These are phyloP conservation scores for Lithophane ornitopus DNA, from an alignment of 2,888 invertebrate species.

Conservation along the genomic window DNA sequence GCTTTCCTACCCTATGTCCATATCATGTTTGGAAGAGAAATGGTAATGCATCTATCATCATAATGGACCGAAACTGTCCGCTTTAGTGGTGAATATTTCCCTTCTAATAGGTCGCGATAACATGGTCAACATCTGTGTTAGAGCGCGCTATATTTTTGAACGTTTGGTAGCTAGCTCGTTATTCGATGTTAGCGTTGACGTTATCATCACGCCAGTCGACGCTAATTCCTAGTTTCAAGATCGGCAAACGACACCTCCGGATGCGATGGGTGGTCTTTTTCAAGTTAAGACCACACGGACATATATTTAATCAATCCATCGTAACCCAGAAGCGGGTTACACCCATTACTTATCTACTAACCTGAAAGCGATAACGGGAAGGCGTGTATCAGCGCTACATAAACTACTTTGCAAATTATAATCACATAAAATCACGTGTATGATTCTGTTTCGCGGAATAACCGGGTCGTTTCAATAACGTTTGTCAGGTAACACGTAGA, in stretches of 20 bases:
- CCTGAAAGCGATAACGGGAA: slow-evolving; percentile 60
- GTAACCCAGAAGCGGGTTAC: slow-evolving; percentile 45
- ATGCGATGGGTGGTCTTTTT: slow-evolving; percentile 36
- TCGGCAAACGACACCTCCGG: slow-evolving; percentile 24
- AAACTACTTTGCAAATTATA: slow-evolving; percentile 63
- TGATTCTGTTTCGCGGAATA: slow-evolving; percentile 77
- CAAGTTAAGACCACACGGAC: slow-evolving; percentile 30
- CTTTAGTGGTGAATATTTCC: slow-evolving; percentile 49
- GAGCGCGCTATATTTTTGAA: not conserved
- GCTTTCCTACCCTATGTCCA: slow-evolving; percentile 33
- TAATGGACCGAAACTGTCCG: slow-evolving; percentile 49
- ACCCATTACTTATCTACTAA: slow-evolving; percentile 59
- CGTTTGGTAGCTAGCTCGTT: not conserved
- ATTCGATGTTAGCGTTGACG: slow-evolving; percentile 1
- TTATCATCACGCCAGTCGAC: slow-evolving; percentile 5
- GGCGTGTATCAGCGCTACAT: slow-evolving; percentile 39
- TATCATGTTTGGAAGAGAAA: slow-evolving; percentile 40
- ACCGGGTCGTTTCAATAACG: slow-evolving; percentile 74
- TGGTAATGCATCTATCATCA: slow-evolving; percentile 51
- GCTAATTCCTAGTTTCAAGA: slow-evolving; percentile 13
- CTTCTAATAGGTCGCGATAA: slow-evolving; percentile 26
- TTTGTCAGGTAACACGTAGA: slow-evolving; percentile 72
- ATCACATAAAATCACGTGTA: slow-evolving; percentile 73
- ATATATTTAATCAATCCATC: slow-evolving; percentile 39
- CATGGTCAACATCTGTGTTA: slow-evolving; percentile 9